phyloP scores from a whole-genome alignment of 1,140 invertebrate species.

The Heliconius nattereri region DNA sequence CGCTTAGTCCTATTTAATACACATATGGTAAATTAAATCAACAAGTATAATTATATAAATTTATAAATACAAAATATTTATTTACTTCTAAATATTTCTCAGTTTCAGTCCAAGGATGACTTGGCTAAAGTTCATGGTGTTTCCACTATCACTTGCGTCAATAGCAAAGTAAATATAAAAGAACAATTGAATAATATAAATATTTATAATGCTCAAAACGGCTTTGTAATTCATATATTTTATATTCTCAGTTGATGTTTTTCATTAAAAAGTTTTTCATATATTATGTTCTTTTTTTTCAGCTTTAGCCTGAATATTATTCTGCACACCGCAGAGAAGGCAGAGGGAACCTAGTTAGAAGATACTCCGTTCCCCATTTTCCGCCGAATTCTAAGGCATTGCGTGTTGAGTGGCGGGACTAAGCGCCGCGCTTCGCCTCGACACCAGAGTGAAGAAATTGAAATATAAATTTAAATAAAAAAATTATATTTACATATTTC shows the following conservation, averaged over 20 bases:
- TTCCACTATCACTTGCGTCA: conserved; percentile 22
- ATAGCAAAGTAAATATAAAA: conserved; percentile 10
- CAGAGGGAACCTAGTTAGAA: no score
- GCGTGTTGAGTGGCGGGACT: no score
- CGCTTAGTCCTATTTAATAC: no score
- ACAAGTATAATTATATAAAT: no score
- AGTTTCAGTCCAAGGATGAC: background rate
- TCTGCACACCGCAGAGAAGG: no score
- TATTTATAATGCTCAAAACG: conserved; percentile 21
- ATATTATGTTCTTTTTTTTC: background rate
- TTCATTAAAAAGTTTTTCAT: background rate
- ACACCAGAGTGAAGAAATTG: no score
- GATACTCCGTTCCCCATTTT: no score
- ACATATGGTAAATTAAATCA: no score
- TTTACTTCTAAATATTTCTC: background rate
- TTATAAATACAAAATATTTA: background rate
- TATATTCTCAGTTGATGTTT: background rate
- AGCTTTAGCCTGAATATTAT: background rate
- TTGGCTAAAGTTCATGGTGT: background rate
- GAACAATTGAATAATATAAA: conserved; percentile 23
- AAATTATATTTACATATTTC: no score
- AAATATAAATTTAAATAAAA: no score
- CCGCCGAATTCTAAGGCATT: no score
- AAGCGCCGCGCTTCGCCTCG: no score
- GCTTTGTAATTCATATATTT: background rate